Conservation (phyloP, 1,140 invertebrate genomes). For the Littorina saxatilis region DNA sequence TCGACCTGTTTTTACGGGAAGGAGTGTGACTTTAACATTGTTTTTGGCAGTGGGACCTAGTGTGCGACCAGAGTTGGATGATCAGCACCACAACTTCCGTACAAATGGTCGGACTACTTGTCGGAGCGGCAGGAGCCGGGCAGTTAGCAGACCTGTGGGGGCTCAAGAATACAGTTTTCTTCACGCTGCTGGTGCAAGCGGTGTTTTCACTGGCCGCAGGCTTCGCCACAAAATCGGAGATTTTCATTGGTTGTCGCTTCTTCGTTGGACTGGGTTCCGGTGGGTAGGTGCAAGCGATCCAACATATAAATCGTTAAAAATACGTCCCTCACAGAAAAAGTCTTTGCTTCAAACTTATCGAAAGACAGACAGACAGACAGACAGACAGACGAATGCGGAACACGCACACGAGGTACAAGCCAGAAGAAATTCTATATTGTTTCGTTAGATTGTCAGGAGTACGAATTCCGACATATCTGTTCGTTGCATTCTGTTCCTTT, state of each 20-base stretch:
- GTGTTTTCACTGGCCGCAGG: slow-evolving; percentile 2
- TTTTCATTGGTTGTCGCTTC: not conserved
- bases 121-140: slow-evolving; percentile 47
- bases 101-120: slow-evolving; percentile 52
- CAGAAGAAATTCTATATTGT: too few relatives aligned
- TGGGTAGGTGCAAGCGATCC: not conserved
- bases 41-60: slow-evolving; percentile 50
- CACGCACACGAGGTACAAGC: too few relatives aligned
- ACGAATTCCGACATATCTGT: too few relatives aligned
- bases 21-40: too few relatives aligned
- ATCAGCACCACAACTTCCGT: slow-evolving; percentile 45
- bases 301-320: not conserved
- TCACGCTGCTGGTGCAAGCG: slow-evolving; percentile 8
- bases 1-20: too few relatives aligned
- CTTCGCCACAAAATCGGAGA: not conserved
- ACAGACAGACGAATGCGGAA: too few relatives aligned
- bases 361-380: too few relatives aligned
- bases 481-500: too few relatives aligned
- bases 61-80: slow-evolving; percentile 46
- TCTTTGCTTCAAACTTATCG: too few relatives aligned
- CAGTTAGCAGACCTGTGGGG: slow-evolving; percentile 50
- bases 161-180: slow-evolving; percentile 33
- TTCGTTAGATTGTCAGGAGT: too few relatives aligned
- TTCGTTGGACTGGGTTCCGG: not conserved
- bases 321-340: too few relatives aligned